Base-by-base conservation (phyloP, 2,113 vertebrate genomes). In the Hemiprocne comata region DNA sequence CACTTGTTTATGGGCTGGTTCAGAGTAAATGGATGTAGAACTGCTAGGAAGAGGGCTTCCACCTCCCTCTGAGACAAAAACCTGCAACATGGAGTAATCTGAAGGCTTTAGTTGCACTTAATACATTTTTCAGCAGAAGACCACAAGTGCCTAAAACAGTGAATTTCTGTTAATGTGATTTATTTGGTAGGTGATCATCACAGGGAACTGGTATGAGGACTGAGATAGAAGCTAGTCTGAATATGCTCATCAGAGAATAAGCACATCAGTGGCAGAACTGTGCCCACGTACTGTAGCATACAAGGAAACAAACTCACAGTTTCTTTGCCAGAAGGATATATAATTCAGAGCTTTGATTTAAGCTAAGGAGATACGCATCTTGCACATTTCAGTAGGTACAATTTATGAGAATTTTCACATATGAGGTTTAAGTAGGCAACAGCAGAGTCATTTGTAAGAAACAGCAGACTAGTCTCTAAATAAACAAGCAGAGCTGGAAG, bases 401-500 rank as follows among this genome's bases (percentile, higher is more conserved):
- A 17, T 38, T 93, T 64, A 95, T 21, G 25, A 77, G 20, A 80
- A 85, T 77, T 94, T 77, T 77, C 90, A 70, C 84, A 93, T 77
- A 70, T 60, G 48, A 88, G 10, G 7, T 67, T 90, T 86, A 60
- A 93, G 83, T 60, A 85, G 48, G 53, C 34, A 84, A 73, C 28
- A 70, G 51, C 21, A 92, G 40, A 70, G 28, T 83, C 57, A 96
- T 44, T 50, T 36, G 8, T 38, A 76, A 88, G 62, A 75, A 93
- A 69, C 3, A 65, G 65, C 28, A 92, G 44, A 61, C 40, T 72
- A 16, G 38, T 61, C 38, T 69, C 50, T 82, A 71, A 85, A 62
- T 42, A 62, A 81, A 31, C 20, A 5, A 74, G 19, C 29, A 93
- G 44, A 92, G 60, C 40, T 73, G 36, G 21, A 76, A 96, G 33